Base-by-base conservation (phyloP, 2,888 invertebrate genomes). In the Hipparchia sbordonii region DNA sequence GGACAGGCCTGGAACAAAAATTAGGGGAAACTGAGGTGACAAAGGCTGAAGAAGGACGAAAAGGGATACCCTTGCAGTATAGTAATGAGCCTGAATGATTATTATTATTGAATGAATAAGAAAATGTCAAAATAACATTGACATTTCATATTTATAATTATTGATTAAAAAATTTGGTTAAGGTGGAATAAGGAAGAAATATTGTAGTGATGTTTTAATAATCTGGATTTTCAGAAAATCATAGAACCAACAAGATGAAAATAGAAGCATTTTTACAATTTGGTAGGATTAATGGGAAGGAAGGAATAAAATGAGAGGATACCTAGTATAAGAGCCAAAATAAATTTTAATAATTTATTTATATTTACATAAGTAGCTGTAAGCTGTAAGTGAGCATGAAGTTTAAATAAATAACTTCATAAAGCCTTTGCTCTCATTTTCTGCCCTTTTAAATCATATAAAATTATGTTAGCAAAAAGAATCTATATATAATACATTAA, bases 1-100 rank as follows among this genome's bases (percentile, higher is more conserved):
- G 98, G 98, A 95, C 95, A 83, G 99, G 99, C 0, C 91, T 99
- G 70, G 97, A 98, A 82, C 97, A 96, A 81, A 95, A 96, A 76
- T 87, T 97, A 59, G 98, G 97, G 0, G 94, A 96, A 83, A 96
- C 95, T 1, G 95, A 96, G 68, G 96, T 97, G 0, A 95, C 95
- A 74, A 87, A 95, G 74, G 95, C 96, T 6, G 95, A 95, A 77
- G 94, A 96, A 79, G 98, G 98, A 0, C 94, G 96, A 12, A 95
- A 91, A 79, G 98, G 98, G 0, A 96, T 98, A 82, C 96, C 98
- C 0, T 93, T 95, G 73, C 94, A 95, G 74, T 97, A 97, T 84
- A 90, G 90, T 72, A 95, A 95, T 86, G 96, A 96, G 84, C 90
- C 90, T 52, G 52, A 65, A 52, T 52, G 52, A 52, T 65, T 0